Evolutionary conservation across 2,888 invertebrate species (phyloP).

Genomic region (Hartigia nigra): DNA sequence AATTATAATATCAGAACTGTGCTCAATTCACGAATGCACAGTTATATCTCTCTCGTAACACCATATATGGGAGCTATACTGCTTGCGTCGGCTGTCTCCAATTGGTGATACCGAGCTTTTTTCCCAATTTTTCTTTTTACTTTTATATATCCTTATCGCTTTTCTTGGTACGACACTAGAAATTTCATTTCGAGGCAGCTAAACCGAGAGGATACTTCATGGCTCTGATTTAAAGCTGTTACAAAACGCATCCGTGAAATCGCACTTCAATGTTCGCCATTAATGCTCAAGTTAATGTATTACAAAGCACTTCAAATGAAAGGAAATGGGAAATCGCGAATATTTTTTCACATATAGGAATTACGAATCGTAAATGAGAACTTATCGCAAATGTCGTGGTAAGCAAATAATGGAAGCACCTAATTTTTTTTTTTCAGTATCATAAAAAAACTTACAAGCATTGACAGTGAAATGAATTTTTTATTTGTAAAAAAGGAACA

Average conservation of each 20-base stretch:
- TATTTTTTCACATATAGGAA: not conserved
- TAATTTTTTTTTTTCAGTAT: not conserved
- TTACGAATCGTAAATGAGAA: not conserved
- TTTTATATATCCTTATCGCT: conserved; percentile 6
- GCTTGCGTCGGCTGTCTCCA: not conserved
- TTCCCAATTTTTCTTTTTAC: conserved; percentile 7
- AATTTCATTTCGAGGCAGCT: not conserved
- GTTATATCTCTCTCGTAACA: not conserved
- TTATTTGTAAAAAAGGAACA: not conserved
- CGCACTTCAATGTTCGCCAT: not conserved
- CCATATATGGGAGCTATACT: not conserved
- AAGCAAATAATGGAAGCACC: not conserved
- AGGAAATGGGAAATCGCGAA: not conserved
- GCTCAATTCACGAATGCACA: not conserved
- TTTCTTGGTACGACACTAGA: not conserved
- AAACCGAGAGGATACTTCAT: not conserved
- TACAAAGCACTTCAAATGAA: not conserved
- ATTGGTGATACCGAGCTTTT: not conserved
- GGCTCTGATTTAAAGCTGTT: not conserved
- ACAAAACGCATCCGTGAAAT: not conserved
- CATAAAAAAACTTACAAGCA: not conserved
- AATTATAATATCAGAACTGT: not conserved
- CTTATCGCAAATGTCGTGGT: not conserved
- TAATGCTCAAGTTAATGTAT: not conserved
- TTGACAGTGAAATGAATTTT: not conserved